Conservation (phyloP, 2,113 vertebrate genomes). For the Mirza zaza region DNA sequence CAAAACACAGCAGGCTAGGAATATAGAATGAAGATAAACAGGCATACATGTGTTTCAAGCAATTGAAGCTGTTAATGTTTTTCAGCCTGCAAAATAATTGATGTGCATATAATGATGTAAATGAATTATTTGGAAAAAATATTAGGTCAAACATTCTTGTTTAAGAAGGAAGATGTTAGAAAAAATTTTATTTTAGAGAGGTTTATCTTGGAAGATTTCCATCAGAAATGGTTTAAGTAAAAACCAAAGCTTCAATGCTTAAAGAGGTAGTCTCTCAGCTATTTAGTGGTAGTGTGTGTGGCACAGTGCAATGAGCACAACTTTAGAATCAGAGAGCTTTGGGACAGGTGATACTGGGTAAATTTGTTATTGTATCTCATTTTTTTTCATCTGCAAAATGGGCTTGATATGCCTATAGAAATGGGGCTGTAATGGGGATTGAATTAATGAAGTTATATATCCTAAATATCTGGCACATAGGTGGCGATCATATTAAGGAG, state of each 20-base stretch:
- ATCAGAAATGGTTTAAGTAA: not conserved
- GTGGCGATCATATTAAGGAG: not conserved
- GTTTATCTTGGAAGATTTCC: not conserved
- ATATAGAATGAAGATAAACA: not conserved
- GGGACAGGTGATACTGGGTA: not conserved
- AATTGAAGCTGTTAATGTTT: not conserved
- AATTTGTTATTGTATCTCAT: not conserved
- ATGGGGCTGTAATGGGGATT: not conserved
- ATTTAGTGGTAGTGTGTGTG: too few relatives aligned
- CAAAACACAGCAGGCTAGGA: not conserved
- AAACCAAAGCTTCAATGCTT: not conserved
- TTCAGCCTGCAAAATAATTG: not conserved
- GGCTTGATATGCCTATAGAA: not conserved
- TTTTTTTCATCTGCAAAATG: not conserved
- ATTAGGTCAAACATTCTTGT: not conserved
- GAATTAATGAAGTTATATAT: not conserved
- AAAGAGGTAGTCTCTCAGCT: not conserved
- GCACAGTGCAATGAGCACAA: rapidly evolving
- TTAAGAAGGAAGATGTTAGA: not conserved
- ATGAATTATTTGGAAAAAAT: not conserved
- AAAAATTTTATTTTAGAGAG: not conserved
- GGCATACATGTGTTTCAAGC: not conserved
- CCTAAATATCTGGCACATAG: not conserved
- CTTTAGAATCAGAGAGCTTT: not conserved
- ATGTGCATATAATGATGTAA: not conserved